Evolutionary conservation across 2,113 vertebrate genomes (phyloP), one percentile per base, ranked within the genome.

Genomic region (Cyanoderma ruficeps): DNA sequence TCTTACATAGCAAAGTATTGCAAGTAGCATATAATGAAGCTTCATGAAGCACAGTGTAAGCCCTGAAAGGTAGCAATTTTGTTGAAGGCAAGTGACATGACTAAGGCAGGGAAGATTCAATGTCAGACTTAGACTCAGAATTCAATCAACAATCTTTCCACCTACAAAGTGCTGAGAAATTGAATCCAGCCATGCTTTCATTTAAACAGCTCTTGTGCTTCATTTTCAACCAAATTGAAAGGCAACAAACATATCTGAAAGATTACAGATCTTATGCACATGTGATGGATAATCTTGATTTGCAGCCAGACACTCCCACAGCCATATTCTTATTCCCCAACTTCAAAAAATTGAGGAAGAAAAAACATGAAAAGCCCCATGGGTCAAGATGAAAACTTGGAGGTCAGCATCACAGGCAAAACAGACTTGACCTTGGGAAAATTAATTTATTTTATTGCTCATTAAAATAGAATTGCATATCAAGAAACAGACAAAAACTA

Each of bases 271-370:
- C 0, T 59, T 79, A 39, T 47, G 33, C 8, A 59, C 1, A 0
- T 44, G 30, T 56, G 27, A 22, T 27, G 11, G 25, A 56, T 77
- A 35, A 90, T 24, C 18, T 84, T 84, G 31, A 21, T 23, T 6
- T 3, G 12, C 50, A 65, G 35, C 9, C 55, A 74, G 74, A 37
- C 24, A 44, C 9, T 41, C 35, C 65, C 23, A n/a, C 30, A 68
- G 4, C 2, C 13, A 56, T 17, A n/a, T 65, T 63, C 15, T 63
- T 50, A 30, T 9, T 59, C 20, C 2, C 3, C 1, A 1, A 47
- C 11, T 20, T 83, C 31, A 63, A 83, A 63, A 17, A 12, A 37
- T 15, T 5, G 20, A 50, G 35, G 15, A n/a, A 90, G 5, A 81
- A 64, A 85, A 83, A 56, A 15, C 2, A 13, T 12, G 2, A 31